Evolutionary conservation across 1,140 invertebrate species (phyloP).

Genomic region (Drosophila sulfurigaster): DNA sequence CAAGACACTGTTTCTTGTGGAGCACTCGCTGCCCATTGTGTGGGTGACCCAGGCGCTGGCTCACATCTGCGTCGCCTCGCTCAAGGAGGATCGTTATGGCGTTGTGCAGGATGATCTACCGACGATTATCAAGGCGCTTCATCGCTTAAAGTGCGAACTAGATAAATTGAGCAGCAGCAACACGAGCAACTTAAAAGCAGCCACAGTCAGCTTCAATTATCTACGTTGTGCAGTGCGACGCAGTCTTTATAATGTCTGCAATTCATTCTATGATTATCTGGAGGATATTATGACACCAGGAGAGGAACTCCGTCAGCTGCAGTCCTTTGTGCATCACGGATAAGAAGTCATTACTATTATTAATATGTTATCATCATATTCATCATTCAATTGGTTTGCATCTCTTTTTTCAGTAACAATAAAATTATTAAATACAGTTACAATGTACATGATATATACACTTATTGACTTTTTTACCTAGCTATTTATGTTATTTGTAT

Average conservation of each 20-base stretch:
- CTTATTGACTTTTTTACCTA: constrained; percentile 73
- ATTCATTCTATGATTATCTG: constrained; percentile 89
- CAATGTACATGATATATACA: constrained; percentile 65
- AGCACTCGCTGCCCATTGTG: constrained; percentile 89
- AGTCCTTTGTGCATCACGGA: constrained; percentile 86
- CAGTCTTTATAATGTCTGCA: constrained; percentile 90
- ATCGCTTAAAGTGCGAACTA: constrained; percentile 89
- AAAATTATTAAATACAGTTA: constrained; percentile 82
- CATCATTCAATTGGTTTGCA: constrained; percentile 33
- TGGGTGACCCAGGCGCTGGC: constrained; percentile 90
- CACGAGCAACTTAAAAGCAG: constrained; percentile 87
- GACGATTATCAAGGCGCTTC: constrained; percentile 88
- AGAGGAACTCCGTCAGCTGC: constrained; percentile 85
- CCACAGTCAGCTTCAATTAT: constrained; percentile 86
- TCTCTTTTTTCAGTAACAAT: constrained; percentile 71
- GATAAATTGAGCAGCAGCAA: constrained; percentile 89
- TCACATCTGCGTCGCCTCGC: constrained; percentile 88
- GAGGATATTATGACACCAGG: constrained; percentile 87
- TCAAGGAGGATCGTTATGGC: constrained; percentile 91
- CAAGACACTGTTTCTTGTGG: constrained; percentile 88
- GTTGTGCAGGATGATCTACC: constrained; percentile 92
- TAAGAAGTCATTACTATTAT: constrained; percentile 24
- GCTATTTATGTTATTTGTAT: constrained; percentile 47
- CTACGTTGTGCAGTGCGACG: constrained; percentile 88
- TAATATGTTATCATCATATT: constrained; percentile 36